A percentile compares a stretch with the other conserved stretches of the same genome.
These are phyloP conservation scores for Notocelia uddmanniana DNA, from an alignment of 2,888 invertebrate genomes.

Conservation along the genomic window DNA sequence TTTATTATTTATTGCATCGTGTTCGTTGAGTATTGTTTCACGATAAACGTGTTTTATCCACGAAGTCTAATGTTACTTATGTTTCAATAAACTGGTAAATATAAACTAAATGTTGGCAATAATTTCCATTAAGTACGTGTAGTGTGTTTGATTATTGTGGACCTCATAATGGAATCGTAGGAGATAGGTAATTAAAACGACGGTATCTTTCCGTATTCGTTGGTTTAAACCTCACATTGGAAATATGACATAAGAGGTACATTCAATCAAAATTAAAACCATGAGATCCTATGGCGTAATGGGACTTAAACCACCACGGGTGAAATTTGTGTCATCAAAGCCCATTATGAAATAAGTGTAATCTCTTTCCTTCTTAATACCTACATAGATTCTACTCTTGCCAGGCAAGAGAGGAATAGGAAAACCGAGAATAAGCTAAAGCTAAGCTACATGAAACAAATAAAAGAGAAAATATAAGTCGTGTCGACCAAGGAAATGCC, in stretches of 20 bases:
- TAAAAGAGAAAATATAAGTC: too few species aligned
- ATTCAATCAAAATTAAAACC: neutral
- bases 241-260: too few species aligned
- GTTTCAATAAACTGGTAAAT: neutral
- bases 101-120: neutral
- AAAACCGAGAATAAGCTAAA: too few species aligned
- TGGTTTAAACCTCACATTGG: too few species aligned
- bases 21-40: conserved; percentile 23
- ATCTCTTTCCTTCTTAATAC: too few species aligned
- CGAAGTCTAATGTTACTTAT: neutral
- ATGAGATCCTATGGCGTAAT: neutral
- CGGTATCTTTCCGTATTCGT: too few species aligned
- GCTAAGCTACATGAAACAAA: too few species aligned
- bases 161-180: neutral
- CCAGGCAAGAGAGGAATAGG: too few species aligned
- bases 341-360: too few species aligned
- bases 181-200: neutral
- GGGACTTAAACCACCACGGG: neutral
- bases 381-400: too few species aligned
- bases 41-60: conserved; percentile 10
- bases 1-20: conserved; percentile 31
- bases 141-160: neutral
- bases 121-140: neutral
- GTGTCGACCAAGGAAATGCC: too few species aligned
- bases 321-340: neutral